These are phyloP conservation scores for Pygathrix nemaeus DNA, from an alignment of 2,113 vertebrate species.

Conservation along the genomic window DNA sequence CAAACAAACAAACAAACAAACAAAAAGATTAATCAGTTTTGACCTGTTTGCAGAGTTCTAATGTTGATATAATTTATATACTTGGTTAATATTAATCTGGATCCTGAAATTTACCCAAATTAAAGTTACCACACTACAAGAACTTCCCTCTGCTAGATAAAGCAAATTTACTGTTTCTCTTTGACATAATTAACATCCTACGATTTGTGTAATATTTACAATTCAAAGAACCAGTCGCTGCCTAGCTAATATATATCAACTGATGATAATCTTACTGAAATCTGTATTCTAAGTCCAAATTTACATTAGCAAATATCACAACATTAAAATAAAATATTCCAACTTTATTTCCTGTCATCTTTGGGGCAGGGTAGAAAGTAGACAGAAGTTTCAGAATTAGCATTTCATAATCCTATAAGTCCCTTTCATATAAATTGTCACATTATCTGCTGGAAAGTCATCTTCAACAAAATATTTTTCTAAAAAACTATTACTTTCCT, in stretches of 20 bases:
- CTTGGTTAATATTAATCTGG: constrained; percentile 37
- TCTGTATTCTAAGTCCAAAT: neutral
- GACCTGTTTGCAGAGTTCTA: neutral
- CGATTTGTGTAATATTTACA: constrained; percentile 4
- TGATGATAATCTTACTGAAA: neutral
- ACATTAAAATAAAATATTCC: constrained; percentile 8
- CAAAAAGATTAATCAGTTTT: neutral
- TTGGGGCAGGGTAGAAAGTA: neutral
- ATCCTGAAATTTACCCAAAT: constrained; percentile 16
- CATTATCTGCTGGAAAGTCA: neutral
- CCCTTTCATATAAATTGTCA: neutral
- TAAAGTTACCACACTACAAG: neutral
- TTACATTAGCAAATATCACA: neutral
- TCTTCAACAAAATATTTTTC: neutral
- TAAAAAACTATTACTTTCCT: neutral
- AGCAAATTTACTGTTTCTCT: constrained; percentile 8
- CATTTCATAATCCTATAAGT: neutral
- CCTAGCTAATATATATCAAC: neutral
- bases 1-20: too few species aligned
- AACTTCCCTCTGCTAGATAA: neutral
- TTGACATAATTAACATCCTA: neutral
- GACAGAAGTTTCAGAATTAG: neutral
- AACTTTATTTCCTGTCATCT: neutral
- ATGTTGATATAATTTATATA: constrained; percentile 23
- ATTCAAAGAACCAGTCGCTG: neutral